Evolutionary conservation across 2,113 vertebrate species (phyloP).

Genomic region (Sporophila hypoxantha): DNA sequence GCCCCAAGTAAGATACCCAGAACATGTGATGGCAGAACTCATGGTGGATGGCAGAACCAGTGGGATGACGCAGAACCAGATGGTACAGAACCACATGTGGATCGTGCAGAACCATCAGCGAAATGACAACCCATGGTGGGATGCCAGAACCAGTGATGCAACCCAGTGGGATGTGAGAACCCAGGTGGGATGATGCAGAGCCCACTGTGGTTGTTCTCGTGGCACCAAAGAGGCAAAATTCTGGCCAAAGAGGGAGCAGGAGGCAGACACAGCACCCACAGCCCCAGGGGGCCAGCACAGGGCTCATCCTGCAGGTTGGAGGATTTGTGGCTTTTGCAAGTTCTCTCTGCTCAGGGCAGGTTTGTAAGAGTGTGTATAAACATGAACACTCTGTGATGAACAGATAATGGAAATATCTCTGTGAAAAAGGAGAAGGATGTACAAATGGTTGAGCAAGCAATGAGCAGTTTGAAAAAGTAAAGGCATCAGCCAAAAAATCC

Average conservation of each 20-base stretch:
- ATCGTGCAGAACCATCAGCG: too few relatives aligned
- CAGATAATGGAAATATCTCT: not conserved
- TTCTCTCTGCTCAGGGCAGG: not conserved
- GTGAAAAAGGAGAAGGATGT: not conserved
- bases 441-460: conserved; percentile 35
- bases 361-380: not conserved
- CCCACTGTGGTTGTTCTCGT: too few relatives aligned
- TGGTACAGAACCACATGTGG: too few relatives aligned
- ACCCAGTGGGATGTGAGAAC: too few relatives aligned
- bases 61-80: too few relatives aligned
- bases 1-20: too few relatives aligned
- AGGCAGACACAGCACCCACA: accelerated
- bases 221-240: not conserved
- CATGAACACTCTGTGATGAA: not conserved
- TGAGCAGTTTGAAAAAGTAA: not conserved
- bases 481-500: not conserved
- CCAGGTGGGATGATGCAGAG: too few relatives aligned
- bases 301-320: accelerated
- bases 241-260: not conserved
- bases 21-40: too few relatives aligned
- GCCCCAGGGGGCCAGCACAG: not conserved
- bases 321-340: not conserved
- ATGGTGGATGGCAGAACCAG: too few relatives aligned
- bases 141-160: too few relatives aligned
- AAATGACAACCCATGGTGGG: too few relatives aligned